Percentiles rank a stretch among this genome's conserved stretches.
phyloP scores from a whole-genome alignment of 2,113 vertebrate genomes.

The Nettapus auritus region DNA sequence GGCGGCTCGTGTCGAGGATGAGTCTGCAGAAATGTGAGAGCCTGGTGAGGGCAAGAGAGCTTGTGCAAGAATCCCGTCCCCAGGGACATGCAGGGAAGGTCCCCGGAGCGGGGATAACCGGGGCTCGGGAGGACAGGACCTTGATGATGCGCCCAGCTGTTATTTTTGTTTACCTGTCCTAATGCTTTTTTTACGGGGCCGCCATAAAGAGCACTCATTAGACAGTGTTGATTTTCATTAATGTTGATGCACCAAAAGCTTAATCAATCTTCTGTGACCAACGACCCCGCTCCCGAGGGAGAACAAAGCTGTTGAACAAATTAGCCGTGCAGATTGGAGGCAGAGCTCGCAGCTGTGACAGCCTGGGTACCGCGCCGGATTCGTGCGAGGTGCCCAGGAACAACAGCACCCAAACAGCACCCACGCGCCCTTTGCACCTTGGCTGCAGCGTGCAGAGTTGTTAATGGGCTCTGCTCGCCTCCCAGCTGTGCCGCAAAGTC shows the following conservation, averaged over 20 bases:
- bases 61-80: background rate
- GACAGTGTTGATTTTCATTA: slow-evolving; percentile 80
- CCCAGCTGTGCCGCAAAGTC: fast-evolving
- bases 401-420: background rate
- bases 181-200: slow-evolving; percentile 64
- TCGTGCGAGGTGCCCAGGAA: slow-evolving; percentile 18
- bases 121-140: background rate
- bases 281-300: slow-evolving; percentile 68
- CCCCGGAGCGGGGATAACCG: background rate
- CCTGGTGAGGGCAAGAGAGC: background rate
- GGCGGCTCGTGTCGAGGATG: fast-evolving
- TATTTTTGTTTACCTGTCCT: slow-evolving; percentile 69
- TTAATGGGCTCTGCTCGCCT: background rate
- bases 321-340: slow-evolving; percentile 78
- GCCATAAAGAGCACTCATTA: slow-evolving; percentile 81
- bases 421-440: background rate
- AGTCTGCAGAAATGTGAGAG: background rate
- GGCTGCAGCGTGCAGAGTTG: background rate
- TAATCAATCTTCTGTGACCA: slow-evolving; percentile 82
- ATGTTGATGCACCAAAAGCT: slow-evolving; percentile 80
- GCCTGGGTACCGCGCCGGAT: slow-evolving; percentile 31
- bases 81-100: fast-evolving
- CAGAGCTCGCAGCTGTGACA: slow-evolving; percentile 68
- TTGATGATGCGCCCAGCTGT: slow-evolving; percentile 22
- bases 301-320: slow-evolving; percentile 79